These are phyloP conservation scores for Pammene fasciana DNA, from an alignment of 2,888 invertebrate genomes.

Conservation along the genomic window DNA sequence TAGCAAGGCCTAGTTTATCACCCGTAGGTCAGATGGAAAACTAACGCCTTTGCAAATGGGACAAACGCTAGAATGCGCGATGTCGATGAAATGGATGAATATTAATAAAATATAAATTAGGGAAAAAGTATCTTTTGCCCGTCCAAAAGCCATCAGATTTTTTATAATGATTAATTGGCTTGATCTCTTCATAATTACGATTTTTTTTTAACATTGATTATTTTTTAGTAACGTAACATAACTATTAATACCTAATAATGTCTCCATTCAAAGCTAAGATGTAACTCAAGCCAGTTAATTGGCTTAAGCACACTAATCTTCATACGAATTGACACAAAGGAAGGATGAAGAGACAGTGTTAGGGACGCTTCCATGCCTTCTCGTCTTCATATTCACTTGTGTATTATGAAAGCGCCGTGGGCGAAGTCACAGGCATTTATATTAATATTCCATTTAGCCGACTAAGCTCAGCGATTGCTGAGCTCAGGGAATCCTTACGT, in stretches of 20 bases:
- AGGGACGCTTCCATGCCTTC: constrained; percentile 48
- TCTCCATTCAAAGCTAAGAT: constrained; percentile 6
- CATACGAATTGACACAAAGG: constrained; percentile 46
- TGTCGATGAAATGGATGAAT: no score
- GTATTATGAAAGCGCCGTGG: constrained; percentile 50
- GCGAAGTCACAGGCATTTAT: constrained; percentile 50
- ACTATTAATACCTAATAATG: neutral
- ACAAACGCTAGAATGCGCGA: no score
- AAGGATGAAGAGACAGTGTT: constrained; percentile 43
- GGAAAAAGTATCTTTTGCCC: no score
- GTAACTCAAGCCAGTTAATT: constrained; percentile 34
- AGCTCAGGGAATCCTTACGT: constrained; percentile 58
- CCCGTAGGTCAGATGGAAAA: no score
- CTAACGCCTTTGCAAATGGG: no score
- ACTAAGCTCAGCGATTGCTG: constrained; percentile 43
- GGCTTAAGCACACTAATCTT: constrained; percentile 44
- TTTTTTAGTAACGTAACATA: neutral
- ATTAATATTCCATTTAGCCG: constrained; percentile 61
- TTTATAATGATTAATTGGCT: no score
- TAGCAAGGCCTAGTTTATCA: no score
- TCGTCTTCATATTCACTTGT: constrained; percentile 48
- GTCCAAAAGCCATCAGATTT: no score
- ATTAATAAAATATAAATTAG: no score
- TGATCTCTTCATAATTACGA: no score
- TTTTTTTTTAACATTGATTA: no score